Evolutionary conservation across 1,140 invertebrate genomes (phyloP), one percentile per base, ranked within the genome.

Genomic region (Cheumatopsyche charites): DNA sequence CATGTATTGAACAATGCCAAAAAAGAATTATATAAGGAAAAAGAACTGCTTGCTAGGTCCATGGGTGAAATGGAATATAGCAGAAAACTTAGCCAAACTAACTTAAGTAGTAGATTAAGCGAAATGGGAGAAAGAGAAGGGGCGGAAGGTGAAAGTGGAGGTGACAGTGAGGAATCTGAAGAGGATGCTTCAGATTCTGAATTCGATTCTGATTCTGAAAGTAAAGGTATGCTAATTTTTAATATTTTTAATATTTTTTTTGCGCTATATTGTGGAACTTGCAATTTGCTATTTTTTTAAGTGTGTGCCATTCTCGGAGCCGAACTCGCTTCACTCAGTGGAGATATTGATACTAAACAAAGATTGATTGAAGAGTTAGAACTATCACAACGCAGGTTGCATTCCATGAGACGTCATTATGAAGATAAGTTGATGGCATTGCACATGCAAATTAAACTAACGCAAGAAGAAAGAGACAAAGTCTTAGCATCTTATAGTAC

Each of bases 291-390:
- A 4, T 36, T 4, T 36, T 58, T 73, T 76, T 11, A 62, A 77
- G 71, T 69, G 65, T 78, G 78, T 70, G 79, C 80, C 42, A 80
- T 83, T 47, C 80, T 87, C n/a, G 85, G 85, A 49, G 84, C 85
- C 21, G 92, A 96, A 80, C 81, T 97, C 49, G 92, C 94, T 19
- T 90, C 91, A 3, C 80, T 98, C 13, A 96, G 93, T 4, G 92
- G 91, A 55, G 93, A 97, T 78, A 97, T 98, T 67, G 94, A 93
- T 75, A 91, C 95, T 45, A 97, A 97, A 81, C 92, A 96, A 76
- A 90, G 94, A 62, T 84, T 99, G 15, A 97, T 99, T 72, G 94
- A 98, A 78, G 95, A 98, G 78, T 81, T 99, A 63, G 97, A 99
- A 80, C 82, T 91, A 19, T 94, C 92, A 11, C 94, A 98, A 79